Evolutionary conservation across 2,797 vertebrate genomes (phyloP), one percentile per base, ranked within the genome.

Genomic region (Rhynchotus rufescens): DNA sequence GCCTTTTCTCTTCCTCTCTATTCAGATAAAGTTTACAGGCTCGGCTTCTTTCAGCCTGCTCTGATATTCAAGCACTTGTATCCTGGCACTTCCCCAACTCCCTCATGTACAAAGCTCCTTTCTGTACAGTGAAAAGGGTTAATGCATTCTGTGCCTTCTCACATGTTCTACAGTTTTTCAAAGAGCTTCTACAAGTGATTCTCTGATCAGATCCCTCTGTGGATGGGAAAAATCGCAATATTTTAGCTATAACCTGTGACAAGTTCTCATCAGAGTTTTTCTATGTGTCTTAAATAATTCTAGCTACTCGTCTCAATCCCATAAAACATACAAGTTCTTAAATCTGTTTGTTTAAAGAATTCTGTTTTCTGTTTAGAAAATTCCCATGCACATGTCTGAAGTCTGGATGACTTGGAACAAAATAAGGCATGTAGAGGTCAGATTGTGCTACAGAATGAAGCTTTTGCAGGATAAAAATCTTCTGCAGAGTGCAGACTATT

Each of bases 111-210:
- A 92, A 95, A 95, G 93, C 85, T 90, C 57, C 83, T 87, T 94
- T 94, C 87, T 94, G 44, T 86, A 60, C 66, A 81, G 16, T 0
- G 4, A 80, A 90, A 87, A 81, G 89, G 89, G 89, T 90, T 92
- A 93, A 94, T 94, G 73, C 80, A 78, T 92, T 96, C 90, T 91
- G 64, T 88, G 82, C 84, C 56, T 94, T 90, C 88, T 96, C 81
- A 69, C 78, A 90, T 94, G 77, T 91, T 92, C 89, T 87, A 76
- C 78, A 59, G 68, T 84, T 91, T 93, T 94, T 94, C 84, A 84
- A 36, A 94, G 45, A 84, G 16, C 68, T 86, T 80, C 49, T 91
- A 10, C 6, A 21, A 78, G 62, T 56, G 81, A 75, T 93, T 95
- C 59, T 90, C 42, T 86, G 68, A 91, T 90, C 69, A 44, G 57